Evolutionary conservation across 2,797 vertebrate species (phyloP).

Genomic region (Sebastolobus altivelis): DNA sequence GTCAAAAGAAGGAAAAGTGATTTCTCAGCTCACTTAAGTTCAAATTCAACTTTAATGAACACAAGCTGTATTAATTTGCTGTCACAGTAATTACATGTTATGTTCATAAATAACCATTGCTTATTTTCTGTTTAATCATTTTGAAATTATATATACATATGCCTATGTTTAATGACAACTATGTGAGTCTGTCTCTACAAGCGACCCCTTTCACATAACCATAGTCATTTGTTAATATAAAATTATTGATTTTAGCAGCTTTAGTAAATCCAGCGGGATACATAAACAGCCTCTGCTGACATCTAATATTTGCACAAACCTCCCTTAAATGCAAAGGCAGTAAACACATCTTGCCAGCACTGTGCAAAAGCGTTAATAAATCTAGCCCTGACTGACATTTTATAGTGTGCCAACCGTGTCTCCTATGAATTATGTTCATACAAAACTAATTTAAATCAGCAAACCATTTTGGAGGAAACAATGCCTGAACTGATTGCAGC

Average conservation of each 20-base stretch:
- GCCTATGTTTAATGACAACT: background rate
- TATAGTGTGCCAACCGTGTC: constrained; percentile 3
- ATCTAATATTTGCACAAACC: background rate
- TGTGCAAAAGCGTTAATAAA: background rate
- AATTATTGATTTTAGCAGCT: background rate
- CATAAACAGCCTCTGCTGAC: background rate
- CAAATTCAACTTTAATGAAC: background rate
- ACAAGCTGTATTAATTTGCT: background rate
- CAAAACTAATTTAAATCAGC: constrained; percentile 6
- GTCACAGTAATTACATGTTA: background rate
- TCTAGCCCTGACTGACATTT: background rate
- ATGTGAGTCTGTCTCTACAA: background rate
- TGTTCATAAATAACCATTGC: background rate
- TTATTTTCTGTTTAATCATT: background rate
- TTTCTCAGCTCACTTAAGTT: background rate
- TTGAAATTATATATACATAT: background rate
- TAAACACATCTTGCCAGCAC: background rate
- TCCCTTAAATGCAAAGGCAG: constrained; percentile 1
- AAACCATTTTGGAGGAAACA: constrained; percentile 12
- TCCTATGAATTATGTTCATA: constrained; percentile 7
- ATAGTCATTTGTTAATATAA: background rate
- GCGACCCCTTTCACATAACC: background rate
- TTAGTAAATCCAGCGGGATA: background rate
- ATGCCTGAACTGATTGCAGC: constrained; percentile 17
- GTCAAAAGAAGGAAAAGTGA: background rate